Evolutionary conservation across 2,113 vertebrate genomes (phyloP), one percentile per base, ranked within the genome.

Genomic region (Chinchilla lanigera): DNA sequence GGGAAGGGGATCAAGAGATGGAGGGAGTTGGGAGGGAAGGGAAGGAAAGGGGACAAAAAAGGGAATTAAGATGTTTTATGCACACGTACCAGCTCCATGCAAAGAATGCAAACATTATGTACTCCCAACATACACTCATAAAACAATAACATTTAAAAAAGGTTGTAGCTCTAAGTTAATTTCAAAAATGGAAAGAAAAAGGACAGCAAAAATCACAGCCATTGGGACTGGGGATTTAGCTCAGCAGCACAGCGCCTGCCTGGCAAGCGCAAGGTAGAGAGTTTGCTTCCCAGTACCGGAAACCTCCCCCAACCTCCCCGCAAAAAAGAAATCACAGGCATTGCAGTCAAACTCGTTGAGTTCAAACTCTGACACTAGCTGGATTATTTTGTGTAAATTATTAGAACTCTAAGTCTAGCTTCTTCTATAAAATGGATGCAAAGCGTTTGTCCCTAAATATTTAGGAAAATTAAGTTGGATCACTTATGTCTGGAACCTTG

Each of bases 111-210:
- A 38, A 73, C 69, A 73, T 41, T 41, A 71, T 71, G n/a, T 38
- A 22, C n/a, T 73, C 19, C n/a, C 38, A 73, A 50, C 47, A 80
- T 54, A 28, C 77, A 52, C 7, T 47, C 52, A 50, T 54, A 93
- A 0, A 52, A 0, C n/a, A 92, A 35, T 89, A 85, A 95, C 78
- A 84, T n/a, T 94, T 88, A 26, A 75, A 85, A 91, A 88, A 63
- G 1, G 14, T 50, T 97, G 95, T 82, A 94, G n/a, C 82, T 56
- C 9, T 89, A 47, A 86, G 28, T 81, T 93, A 85, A 93, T 84
- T 96, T 96, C 61, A 92, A 95, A 96, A 90, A 41, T 10, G 2
- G 33, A 88, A 80, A 95, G 82, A 83, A 44, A 88, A 90, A 83
- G 65, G 28, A 33, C 61, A 92, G 58, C 11, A 50, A 9, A 50